phyloP scores from a whole-genome alignment of 2,113 vertebrate genomes.

The Catagonus wagneri region DNA sequence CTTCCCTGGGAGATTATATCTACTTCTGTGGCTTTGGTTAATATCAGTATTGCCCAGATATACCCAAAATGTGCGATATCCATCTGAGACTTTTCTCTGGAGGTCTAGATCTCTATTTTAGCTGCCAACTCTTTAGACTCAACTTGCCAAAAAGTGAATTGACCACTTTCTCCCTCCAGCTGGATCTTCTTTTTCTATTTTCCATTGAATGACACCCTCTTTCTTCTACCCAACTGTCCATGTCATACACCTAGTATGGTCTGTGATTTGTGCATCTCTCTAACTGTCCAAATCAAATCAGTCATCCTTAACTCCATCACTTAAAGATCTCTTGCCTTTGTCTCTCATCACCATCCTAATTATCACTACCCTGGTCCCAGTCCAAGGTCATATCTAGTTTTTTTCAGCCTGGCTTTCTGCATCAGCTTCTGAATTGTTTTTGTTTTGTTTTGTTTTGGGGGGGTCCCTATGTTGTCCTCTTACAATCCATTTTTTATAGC shows the following conservation, averaged over 20 bases:
- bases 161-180: background rate
- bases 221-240: background rate
- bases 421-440: background rate
- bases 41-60: background rate
- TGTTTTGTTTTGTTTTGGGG: background rate
- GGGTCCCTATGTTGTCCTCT: background rate
- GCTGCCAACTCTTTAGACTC: background rate
- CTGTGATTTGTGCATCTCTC: background rate
- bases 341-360: background rate
- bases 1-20: background rate
- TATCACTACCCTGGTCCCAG: background rate
- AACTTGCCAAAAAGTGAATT: background rate
- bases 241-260: background rate
- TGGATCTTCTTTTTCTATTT: background rate
- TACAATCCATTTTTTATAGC: background rate
- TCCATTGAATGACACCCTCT: background rate
- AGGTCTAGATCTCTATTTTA: background rate
- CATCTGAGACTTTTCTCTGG: background rate
- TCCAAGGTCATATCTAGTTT: background rate
- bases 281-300: background rate
- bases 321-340: background rate
- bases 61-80: background rate
- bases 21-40: background rate
- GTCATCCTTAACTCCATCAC: background rate
- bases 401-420: background rate